Conservation (phyloP, 2,888 invertebrate species). For the Rhogogaster chlorosoma region DNA sequence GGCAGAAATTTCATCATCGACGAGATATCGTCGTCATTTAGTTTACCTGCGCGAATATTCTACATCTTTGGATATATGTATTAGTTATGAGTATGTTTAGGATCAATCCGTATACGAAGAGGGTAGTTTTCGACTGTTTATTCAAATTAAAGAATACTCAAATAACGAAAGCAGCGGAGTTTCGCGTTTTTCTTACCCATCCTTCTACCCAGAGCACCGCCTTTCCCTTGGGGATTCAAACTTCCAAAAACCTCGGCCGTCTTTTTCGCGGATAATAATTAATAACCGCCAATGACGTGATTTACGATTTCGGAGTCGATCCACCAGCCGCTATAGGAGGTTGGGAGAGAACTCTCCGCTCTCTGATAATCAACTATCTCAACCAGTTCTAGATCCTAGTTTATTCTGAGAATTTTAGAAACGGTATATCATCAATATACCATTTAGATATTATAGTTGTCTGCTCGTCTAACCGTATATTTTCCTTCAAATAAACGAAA, state of each 20-base stretch:
- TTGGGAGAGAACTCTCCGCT: not conserved
- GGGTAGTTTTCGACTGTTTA: not conserved
- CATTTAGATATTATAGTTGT: not conserved
- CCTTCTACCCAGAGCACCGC: not conserved
- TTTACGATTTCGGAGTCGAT: conserved; percentile 46
- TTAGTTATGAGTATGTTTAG: not conserved
- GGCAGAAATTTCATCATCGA: not conserved
- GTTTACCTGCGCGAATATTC: not conserved
- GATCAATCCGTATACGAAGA: not conserved
- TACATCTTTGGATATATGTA: too few species aligned
- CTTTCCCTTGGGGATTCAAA: conserved; percentile 19
- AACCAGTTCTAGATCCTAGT: not conserved
- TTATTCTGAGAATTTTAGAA: not conserved
- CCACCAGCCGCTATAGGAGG: not conserved
- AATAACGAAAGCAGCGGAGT: not conserved
- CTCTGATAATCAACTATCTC: not conserved
- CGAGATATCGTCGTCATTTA: not conserved
- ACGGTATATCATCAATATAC: not conserved
- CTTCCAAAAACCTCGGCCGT: not conserved
- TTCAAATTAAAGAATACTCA: not conserved
- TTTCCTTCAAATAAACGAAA: not conserved
- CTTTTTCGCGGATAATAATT: conserved; percentile 19
- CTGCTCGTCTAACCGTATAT: not conserved
- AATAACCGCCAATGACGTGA: conserved; percentile 41
- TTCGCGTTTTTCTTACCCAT: not conserved